Conservation (phyloP, 2,113 vertebrate species). For the Colius striatus region DNA sequence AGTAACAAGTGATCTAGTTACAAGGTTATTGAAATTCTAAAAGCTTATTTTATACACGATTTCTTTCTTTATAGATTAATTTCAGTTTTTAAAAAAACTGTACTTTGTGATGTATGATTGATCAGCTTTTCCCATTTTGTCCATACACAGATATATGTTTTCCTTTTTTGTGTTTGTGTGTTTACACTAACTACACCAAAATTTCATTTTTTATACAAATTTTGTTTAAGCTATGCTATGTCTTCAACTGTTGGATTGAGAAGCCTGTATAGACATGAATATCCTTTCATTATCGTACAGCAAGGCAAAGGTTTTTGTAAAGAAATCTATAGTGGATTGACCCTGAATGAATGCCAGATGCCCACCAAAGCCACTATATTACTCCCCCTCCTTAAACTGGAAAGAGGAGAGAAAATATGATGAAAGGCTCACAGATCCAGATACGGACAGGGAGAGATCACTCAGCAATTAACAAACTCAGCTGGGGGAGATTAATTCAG, state of each 20-base stretch:
- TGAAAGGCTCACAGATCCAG: too few relatives aligned
- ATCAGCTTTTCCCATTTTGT: not conserved
- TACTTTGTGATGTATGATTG: not conserved
- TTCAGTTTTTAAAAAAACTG: not conserved
- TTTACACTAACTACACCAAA: not conserved
- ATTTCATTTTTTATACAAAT: not conserved
- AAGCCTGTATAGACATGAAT: rapidly evolving
- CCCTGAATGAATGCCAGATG: too few relatives aligned
- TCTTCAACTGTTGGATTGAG: not conserved
- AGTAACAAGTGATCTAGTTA: not conserved
- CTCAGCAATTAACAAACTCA: too few relatives aligned
- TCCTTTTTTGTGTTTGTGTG: not conserved
- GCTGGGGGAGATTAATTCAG: too few relatives aligned
- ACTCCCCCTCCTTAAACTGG: too few relatives aligned
- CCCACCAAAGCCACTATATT: too few relatives aligned
- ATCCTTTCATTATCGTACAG: not conserved
- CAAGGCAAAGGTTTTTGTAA: not conserved
- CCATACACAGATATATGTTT: not conserved
- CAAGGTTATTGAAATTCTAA: not conserved
- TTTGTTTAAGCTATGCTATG: not conserved
- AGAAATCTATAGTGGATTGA: too few relatives aligned
- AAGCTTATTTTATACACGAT: not conserved
- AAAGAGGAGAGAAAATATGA: too few relatives aligned
- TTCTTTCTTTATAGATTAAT: not conserved
- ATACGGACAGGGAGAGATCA: too few relatives aligned